A percentile compares a stretch with the other conserved stretches of the same genome.
phyloP scores from a whole-genome alignment of 1,140 invertebrate genomes.

The Carposina sasakii region DNA sequence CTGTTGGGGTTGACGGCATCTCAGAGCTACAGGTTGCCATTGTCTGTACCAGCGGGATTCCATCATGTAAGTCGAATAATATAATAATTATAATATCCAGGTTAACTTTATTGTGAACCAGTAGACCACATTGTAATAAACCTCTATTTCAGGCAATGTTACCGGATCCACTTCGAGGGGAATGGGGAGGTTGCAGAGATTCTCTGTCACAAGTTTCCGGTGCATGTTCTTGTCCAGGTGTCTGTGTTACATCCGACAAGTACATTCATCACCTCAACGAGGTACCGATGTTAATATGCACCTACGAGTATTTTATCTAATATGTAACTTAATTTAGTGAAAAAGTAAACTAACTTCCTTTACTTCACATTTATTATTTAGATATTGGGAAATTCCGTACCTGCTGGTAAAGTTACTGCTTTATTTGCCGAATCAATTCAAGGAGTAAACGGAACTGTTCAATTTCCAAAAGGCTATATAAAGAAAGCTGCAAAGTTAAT shows the following conservation, averaged over 20 bases:
- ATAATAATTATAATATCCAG: background rate
- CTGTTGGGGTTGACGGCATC: slow-evolving; percentile 89
- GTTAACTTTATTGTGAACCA: background rate
- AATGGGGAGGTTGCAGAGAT: slow-evolving; percentile 96
- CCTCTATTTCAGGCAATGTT: slow-evolving; percentile 80
- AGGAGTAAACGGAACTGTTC: slow-evolving; percentile 92
- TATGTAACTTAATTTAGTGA: background rate
- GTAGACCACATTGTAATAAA: background rate
- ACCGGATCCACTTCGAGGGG: slow-evolving; percentile 91
- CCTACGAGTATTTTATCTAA: slow-evolving; percentile 3
- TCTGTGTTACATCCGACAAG: slow-evolving; percentile 83
- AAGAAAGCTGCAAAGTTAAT: slow-evolving; percentile 88
- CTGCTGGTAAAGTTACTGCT: slow-evolving; percentile 83
- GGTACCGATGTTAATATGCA: slow-evolving; percentile 38
- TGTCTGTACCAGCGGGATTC: slow-evolving; percentile 84
- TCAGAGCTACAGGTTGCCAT: slow-evolving; percentile 84
- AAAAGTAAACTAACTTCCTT: too few species aligned
- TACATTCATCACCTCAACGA: slow-evolving; percentile 90
- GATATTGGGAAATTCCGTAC: slow-evolving; percentile 80
- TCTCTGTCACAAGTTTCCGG: slow-evolving; percentile 84
- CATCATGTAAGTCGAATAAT: slow-evolving; percentile 79
- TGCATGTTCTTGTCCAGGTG: slow-evolving; percentile 77
- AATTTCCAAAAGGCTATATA: slow-evolving; percentile 92
- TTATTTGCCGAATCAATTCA: slow-evolving; percentile 97
- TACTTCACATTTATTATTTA: background rate